Evolutionary conservation across 2,113 vertebrate species (phyloP).

Genomic region (Cichladusa arquata): DNA sequence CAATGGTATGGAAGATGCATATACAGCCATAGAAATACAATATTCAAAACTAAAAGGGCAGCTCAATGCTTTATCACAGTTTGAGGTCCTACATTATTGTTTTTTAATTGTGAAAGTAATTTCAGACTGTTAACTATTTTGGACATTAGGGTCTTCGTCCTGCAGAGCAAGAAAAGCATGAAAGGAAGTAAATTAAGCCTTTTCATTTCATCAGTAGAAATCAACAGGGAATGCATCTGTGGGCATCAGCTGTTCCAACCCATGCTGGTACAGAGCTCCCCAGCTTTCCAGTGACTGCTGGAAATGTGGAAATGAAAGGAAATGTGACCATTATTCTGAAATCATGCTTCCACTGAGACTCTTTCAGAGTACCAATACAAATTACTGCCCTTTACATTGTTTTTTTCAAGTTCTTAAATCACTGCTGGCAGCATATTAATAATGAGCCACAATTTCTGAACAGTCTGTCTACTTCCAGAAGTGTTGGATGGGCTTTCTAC

Average conservation of each 20-base stretch:
- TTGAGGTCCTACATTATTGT: neutral
- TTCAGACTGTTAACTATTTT: neutral
- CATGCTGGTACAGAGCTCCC: neutral
- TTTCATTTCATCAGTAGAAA: neutral
- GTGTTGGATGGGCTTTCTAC: neutral
- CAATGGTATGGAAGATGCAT: neutral
- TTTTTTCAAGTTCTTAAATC: neutral
- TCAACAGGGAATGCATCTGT: neutral
- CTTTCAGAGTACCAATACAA: neutral
- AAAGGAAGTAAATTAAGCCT: constrained; percentile 5
- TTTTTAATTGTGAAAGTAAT: neutral
- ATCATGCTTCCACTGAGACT: neutral
- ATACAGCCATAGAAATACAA: neutral
- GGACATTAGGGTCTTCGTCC: neutral
- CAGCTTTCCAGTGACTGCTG: neutral
- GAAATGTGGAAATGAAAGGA: neutral
- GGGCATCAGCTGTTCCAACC: neutral
- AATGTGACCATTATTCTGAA: neutral
- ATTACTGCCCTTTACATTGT: neutral
- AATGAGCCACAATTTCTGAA: neutral
- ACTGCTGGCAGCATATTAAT: neutral
- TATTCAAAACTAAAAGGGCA: neutral
- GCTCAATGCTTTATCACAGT: neutral
- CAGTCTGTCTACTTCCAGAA: neutral
- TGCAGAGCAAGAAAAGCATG: neutral